A percentile compares a stretch with the other conserved stretches of the same genome.
Evolutionary conservation across 35 echinoderm and acorn worm genomes (phyloP).

Genomic region (Hemicentrotus pulcherrimus): DNA sequence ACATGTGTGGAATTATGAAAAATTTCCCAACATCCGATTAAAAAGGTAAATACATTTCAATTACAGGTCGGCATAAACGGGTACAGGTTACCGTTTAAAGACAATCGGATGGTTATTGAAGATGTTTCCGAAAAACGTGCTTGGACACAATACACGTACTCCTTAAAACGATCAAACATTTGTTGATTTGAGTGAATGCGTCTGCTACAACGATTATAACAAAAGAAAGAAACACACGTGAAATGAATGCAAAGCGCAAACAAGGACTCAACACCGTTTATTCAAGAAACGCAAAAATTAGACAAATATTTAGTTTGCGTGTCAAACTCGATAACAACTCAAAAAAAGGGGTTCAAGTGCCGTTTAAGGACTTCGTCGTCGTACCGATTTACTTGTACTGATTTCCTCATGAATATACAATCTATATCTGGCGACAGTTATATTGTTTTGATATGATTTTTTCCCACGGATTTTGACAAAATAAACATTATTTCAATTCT

Average conservation of each 20-base stretch:
- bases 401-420: slow-evolving; percentile 13
- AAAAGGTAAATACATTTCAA: slow-evolving; percentile 12
- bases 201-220: background rate
- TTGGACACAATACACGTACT: background rate
- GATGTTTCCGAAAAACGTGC: background rate
- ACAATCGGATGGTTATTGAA: background rate
- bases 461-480: background rate
- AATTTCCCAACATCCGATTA: slow-evolving; percentile 12
- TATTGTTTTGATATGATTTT: background rate
- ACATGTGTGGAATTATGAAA: background rate
- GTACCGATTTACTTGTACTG: background rate
- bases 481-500: background rate
- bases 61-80: background rate
- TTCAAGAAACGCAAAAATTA: background rate
- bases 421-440: background rate
- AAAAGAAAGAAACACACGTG: background rate
- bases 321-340: background rate
- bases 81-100: background rate
- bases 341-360: background rate
- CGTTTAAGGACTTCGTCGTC: background rate
- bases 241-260: slow-evolving; percentile 18
- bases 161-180: background rate
- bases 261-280: background rate
- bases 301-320: background rate
- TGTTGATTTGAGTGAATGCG: background rate